Conservation (phyloP, 2,113 vertebrate species). For the Atherinomorus stipes region DNA sequence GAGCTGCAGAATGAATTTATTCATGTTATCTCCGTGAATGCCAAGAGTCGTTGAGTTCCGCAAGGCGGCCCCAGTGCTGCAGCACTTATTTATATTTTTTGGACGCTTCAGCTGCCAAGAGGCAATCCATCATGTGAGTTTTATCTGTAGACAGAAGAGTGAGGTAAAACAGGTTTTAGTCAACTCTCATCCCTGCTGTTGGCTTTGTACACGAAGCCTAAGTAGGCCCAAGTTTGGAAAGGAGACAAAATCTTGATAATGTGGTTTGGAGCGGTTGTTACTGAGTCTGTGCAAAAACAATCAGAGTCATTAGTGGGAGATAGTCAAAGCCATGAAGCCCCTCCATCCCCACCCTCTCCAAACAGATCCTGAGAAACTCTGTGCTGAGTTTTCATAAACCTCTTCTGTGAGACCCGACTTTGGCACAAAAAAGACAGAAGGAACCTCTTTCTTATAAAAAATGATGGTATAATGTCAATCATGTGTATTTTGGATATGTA, state of each 20-base stretch:
- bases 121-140: constrained; percentile 57
- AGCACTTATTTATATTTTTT: constrained; percentile 66
- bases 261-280: constrained; percentile 57
- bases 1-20: constrained; percentile 59
- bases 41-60: constrained; percentile 63
- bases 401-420: constrained; percentile 21
- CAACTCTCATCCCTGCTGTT: constrained; percentile 48
- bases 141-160: constrained; percentile 63
- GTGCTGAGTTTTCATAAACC: constrained; percentile 21
- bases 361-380: constrained; percentile 39
- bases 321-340: constrained; percentile 30
- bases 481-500: too few species aligned
- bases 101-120: constrained; percentile 41
- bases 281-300: constrained; percentile 62
- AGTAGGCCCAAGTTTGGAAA: constrained; percentile 38
- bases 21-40: constrained; percentile 52
- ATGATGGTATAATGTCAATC: constrained; percentile 30
- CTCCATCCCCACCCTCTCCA: not conserved
- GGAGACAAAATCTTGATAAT: constrained; percentile 45
- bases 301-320: constrained; percentile 68
- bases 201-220: constrained; percentile 23
- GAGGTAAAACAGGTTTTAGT: constrained; percentile 46
- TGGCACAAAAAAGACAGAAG: constrained; percentile 17
- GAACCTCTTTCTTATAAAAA: too few species aligned
- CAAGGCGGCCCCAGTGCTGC: constrained; percentile 19